Percentiles rank a stretch among this genome's conserved stretches.
phyloP scores from a whole-genome alignment of 2,888 invertebrate species.

The Phasia obesa region DNA sequence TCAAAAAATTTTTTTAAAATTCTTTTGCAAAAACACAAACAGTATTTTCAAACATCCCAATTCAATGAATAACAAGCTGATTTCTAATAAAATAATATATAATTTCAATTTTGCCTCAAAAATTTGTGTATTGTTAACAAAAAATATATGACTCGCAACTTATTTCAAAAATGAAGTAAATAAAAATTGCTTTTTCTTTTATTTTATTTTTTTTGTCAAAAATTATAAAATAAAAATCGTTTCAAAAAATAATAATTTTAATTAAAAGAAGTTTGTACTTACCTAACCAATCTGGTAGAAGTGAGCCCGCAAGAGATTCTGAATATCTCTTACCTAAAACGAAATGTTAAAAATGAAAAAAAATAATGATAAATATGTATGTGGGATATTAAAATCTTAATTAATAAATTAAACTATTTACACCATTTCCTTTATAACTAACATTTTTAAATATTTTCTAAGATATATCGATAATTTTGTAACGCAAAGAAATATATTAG shows the following conservation, averaged over 20 bases:
- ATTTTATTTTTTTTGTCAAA: constrained; percentile 69
- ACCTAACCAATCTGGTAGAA: constrained; percentile 83
- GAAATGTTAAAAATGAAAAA: constrained; percentile 55
- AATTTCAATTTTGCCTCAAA: constrained; percentile 37
- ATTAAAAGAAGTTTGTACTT: constrained; percentile 78
- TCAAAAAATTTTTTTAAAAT: not conserved
- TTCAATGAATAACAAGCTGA: constrained; percentile 5
- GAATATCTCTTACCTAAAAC: constrained; percentile 83
- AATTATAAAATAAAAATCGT: constrained; percentile 71
- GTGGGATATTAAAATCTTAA: constrained; percentile 22
- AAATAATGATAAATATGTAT: constrained; percentile 44
- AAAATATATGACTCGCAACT: constrained; percentile 74
- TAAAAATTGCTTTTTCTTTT: constrained; percentile 20
- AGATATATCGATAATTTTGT: no score
- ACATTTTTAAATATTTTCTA: not conserved
- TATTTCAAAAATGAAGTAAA: constrained; percentile 61
- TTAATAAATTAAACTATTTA: not conserved
- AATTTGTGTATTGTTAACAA: constrained; percentile 18
- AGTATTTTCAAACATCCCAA: constrained; percentile 6
- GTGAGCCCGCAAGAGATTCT: constrained; percentile 83
- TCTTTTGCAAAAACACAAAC: constrained; percentile 30
- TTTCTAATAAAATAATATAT: constrained; percentile 26
- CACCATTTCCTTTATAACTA: constrained; percentile 33
- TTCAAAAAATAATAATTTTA: constrained; percentile 72
- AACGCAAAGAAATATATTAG: no score